A percentile compares a stretch with the other conserved stretches of the same genome.
These are phyloP conservation scores for Tenthredo distinguenda DNA, from an alignment of 2,888 invertebrate genomes.

Conservation along the genomic window DNA sequence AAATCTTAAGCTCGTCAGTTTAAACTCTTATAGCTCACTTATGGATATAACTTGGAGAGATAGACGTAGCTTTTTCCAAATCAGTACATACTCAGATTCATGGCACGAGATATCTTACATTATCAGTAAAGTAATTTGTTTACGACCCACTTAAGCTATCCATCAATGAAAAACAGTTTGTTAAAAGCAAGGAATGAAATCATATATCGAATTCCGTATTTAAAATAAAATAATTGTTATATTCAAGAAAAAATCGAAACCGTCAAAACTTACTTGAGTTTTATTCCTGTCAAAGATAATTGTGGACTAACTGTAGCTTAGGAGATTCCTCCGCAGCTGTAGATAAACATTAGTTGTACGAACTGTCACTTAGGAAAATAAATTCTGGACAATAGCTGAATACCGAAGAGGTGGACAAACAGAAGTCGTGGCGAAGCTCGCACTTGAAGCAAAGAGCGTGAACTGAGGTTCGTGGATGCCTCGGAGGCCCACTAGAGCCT, in stretches of 20 bases:
- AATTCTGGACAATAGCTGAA: neutral
- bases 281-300: neutral
- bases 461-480: conserved; percentile 34
- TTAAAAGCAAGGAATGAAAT: neutral
- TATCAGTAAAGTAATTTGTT: no score
- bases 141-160: no score
- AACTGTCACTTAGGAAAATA: neutral
- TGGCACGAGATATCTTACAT: no score
- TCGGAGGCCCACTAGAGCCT: neutral
- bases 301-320: neutral
- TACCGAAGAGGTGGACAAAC: neutral
- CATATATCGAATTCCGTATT: neutral
- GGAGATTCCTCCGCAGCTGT: neutral
- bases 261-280: neutral
- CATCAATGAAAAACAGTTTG: no score
- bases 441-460: conserved; percentile 31
- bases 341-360: neutral
- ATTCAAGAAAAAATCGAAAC: neutral
- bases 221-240: neutral
- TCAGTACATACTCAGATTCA: no score
- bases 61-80: no score
- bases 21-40: no score
- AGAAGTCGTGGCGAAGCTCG: neutral
- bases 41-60: no score
- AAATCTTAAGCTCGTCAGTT: no score